These are phyloP conservation scores for Aspidiotus rigidus DNA, from an alignment of 2,888 invertebrate species.

Conservation along the genomic window DNA sequence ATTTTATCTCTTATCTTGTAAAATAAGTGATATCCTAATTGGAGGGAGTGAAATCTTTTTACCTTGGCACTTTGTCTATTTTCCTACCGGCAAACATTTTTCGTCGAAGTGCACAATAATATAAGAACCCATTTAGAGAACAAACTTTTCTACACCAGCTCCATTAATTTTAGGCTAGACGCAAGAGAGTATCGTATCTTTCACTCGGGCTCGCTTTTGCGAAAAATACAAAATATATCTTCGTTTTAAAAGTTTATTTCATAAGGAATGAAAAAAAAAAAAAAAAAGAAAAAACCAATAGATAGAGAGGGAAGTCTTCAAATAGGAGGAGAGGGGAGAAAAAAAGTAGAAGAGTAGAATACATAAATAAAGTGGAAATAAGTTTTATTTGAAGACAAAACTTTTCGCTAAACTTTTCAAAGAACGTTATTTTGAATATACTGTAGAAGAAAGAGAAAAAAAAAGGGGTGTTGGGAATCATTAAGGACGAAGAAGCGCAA, in stretches of 20 bases:
- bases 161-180: not conserved
- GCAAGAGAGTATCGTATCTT: not conserved
- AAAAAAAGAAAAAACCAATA: too few species aligned
- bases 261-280: not conserved
- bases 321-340: too few species aligned
- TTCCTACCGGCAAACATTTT: not conserved
- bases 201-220: too few species aligned
- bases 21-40: too few species aligned
- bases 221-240: slow-evolving; percentile 1
- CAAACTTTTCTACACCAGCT: not conserved
- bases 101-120: not conserved
- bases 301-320: too few species aligned
- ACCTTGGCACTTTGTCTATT: too few species aligned
- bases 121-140: not conserved
- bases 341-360: not conserved
- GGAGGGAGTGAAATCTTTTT: too few species aligned
- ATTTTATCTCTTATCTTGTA: too few species aligned
- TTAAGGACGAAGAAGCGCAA: not conserved
- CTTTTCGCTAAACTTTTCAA: slow-evolving; percentile 18
- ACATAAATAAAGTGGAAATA: slow-evolving; percentile 8
- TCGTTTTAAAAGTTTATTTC: slow-evolving; percentile 2
- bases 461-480: slow-evolving; percentile 16
- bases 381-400: slow-evolving; percentile 26
- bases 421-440: slow-evolving; percentile 27
- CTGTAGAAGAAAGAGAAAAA: slow-evolving; percentile 16